Conservation (phyloP, 2,888 invertebrate genomes). For the Lamellibrachia columna region DNA sequence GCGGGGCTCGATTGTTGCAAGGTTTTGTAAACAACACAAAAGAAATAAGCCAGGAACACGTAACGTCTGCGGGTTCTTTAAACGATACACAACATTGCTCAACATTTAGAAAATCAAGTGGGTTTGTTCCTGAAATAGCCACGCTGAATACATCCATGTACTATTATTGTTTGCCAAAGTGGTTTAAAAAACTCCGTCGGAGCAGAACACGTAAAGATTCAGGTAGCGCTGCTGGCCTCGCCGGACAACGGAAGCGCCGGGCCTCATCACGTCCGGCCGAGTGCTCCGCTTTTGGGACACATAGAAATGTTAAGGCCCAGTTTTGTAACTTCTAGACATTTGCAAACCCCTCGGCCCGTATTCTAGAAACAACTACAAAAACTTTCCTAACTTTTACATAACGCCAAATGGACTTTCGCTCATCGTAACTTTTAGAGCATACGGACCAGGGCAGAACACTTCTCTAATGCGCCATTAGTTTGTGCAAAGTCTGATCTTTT, state of each 20-base stretch:
- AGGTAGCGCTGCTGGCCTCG: no score
- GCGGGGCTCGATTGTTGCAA: neutral
- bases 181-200: neutral
- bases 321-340: neutral
- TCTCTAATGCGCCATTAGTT: no score
- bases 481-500: no score
- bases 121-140: neutral
- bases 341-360: neutral
- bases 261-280: neutral
- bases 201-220: neutral
- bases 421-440: neutral
- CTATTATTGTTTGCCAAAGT: neutral
- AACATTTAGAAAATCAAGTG: neutral
- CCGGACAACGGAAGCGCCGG: no score
- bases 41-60: neutral
- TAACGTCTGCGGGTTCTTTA: conserved; percentile 3
- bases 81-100: neutral
- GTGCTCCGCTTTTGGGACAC: neutral
- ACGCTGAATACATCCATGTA: neutral
- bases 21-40: neutral
- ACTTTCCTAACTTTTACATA: neutral
- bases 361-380: neutral
- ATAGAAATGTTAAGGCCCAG: neutral
- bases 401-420: neutral
- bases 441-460: no score